Percentiles rank a stretch among this genome's conserved stretches.
Conservation (phyloP, 2,797 vertebrate genomes). For the Paedocypris micromegethes region DNA sequence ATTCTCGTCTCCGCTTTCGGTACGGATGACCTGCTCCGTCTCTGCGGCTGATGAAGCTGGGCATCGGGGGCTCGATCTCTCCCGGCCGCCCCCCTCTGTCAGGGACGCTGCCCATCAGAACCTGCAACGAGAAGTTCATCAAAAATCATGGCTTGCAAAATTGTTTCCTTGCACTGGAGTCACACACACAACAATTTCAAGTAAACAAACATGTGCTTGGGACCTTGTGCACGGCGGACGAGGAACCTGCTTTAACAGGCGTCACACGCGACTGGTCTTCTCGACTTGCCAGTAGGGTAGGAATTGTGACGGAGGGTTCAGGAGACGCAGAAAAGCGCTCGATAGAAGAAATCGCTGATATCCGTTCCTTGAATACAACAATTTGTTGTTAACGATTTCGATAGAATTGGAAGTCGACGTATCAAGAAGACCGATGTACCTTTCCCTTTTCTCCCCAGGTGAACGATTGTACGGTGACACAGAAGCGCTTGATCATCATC, state of each 20-base stretch:
- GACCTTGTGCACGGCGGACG: conserved; percentile 78
- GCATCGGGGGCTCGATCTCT: conserved; percentile 85
- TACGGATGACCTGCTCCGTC: conserved; percentile 55
- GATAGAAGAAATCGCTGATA: conserved; percentile 59
- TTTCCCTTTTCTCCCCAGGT: conserved; percentile 79
- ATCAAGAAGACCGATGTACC: conserved; percentile 55
- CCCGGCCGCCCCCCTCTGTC: conserved; percentile 82
- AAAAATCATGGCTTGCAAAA: background rate
- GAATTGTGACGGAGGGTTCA: conserved; percentile 61
- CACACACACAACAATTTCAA: background rate
- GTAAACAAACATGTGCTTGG: background rate
- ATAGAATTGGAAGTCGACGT: background rate
- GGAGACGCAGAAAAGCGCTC: conserved; percentile 54
- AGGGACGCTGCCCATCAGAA: conserved; percentile 77
- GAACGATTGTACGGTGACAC: conserved; percentile 81
- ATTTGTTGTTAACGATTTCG: too few species aligned
- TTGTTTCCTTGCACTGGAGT: too few species aligned
- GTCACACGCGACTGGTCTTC: conserved; percentile 75
- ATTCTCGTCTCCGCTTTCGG: conserved; percentile 50
- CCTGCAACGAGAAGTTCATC: conserved; percentile 53
- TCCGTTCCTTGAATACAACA: conserved; percentile 59
- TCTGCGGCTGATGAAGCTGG: conserved; percentile 67
- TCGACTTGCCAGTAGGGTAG: conserved; percentile 75
- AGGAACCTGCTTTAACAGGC: conserved; percentile 67
- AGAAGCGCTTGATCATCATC: conserved; percentile 81